Evolutionary conservation across 2,797 vertebrate species (phyloP), one percentile per base, ranked within the genome.

Genomic region (Syndactyla subalaris): DNA sequence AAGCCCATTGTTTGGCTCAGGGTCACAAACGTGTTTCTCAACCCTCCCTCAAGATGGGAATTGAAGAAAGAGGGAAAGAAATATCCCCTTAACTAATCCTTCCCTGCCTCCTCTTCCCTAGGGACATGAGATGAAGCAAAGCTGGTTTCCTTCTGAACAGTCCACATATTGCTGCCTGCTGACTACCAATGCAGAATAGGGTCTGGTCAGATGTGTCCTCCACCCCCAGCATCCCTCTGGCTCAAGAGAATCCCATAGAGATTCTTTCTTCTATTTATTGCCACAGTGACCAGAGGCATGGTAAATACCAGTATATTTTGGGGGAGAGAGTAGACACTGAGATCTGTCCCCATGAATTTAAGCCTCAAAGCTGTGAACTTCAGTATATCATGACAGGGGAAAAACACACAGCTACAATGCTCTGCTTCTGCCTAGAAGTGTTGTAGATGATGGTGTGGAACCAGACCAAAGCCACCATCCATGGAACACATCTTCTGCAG

Each of bases 131-230:
- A 39, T 8, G 15, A 72, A 93, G 39, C 7, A 67, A 77, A 87
- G 20, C 7, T 55, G 10, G 8, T 75, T 75, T 91, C 21, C n/a
- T 45, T 74, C 51, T 0, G 2, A 71, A 21, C 7, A 48, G 20
- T 34, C 7, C 55, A 32, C 0, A 0, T 38, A 62, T 75, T 85
- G 4, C 29, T 88, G 30, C 27, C 49, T 61, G 1, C 12, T 12
- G 7, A 24, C 29, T 11, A 6, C 29, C 39, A 76, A 26, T n/a
- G 24, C 51, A 45, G n/a, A 61, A 3, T 12, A 34, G 0, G 0
- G 9, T 43, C 81, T 83, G 52, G 49, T 51, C 49, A 51, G 49
- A 27, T 51, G 49, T 51, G 14, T 51, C 49, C 14, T 63, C 29
- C 34, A 46, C 5, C 30, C 8, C 12, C 38, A 84, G 12, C n/a